Percentiles rank a stretch among this genome's conserved stretches.
These are phyloP conservation scores for Merodon equestris DNA, from an alignment of 2,888 invertebrate genomes.

Conservation along the genomic window DNA sequence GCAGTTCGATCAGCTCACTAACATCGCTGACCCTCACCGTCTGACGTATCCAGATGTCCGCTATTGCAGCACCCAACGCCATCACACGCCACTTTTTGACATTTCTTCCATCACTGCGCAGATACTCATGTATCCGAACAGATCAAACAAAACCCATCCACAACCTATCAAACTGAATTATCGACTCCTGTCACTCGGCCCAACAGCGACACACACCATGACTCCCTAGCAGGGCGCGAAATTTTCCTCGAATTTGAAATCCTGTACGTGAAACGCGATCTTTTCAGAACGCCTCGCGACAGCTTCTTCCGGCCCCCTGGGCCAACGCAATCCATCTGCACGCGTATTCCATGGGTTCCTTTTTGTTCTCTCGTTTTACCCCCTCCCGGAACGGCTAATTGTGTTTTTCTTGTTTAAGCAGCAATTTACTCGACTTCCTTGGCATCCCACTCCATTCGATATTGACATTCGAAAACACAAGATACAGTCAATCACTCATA, in stretches of 20 bases:
- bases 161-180: constrained; percentile 61
- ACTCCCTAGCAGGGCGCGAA: constrained; percentile 13
- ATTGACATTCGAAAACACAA: constrained; percentile 4
- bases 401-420: constrained; percentile 51
- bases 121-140: constrained; percentile 16
- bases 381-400: constrained; percentile 39
- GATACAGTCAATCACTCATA: constrained; percentile 64
- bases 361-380: not conserved
- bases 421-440: constrained; percentile 14
- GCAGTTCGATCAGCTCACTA: too few species aligned
- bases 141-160: constrained; percentile 54
- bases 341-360: constrained; percentile 40
- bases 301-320: constrained; percentile 55
- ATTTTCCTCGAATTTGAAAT: constrained; percentile 46
- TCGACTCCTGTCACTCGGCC: constrained; percentile 15
- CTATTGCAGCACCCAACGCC: too few species aligned
- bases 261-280: constrained; percentile 53
- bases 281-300: constrained; percentile 52
- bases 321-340: constrained; percentile 17
- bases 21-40: too few species aligned
- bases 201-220: not conserved
- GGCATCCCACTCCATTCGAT: not conserved
- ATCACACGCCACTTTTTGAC: constrained; percentile 39
- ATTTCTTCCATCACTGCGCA: constrained; percentile 24
- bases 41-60: too few species aligned